Base-by-base conservation (phyloP, 2,888 invertebrate species). In the Pantelozetes paolii region DNA sequence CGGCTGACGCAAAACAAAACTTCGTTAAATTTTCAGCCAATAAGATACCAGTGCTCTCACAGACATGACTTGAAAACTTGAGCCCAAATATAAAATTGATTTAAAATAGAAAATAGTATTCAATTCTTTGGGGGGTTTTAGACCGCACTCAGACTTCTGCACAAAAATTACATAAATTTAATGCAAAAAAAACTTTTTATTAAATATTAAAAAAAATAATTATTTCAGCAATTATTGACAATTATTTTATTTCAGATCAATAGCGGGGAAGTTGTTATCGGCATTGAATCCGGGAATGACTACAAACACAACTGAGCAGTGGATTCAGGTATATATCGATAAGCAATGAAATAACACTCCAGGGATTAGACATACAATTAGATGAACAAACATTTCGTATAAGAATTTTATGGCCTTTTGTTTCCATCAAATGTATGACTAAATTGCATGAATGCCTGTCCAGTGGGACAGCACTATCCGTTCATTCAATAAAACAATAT, bases 311-410 rank as follows among this genome's bases (percentile, higher is more conserved):
- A 23, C 36, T 11, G 6, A n/a, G n/a, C n/a, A 67, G 40, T 67
- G 67, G 67, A 67, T 67, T 67, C 67, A 67, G 67, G 67, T 67
- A 67, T 59, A 59, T 59, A 67, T 40, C 67, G 67, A 67, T 67
- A 36, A 67, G 67, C 67, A 67, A 36, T 20, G 67, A 40, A 40
- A 67, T 20, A 23, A 67, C 40, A 67, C 67, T 67, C 67, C 40
- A 36, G 67, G 67, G 67, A 8, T 8, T 36, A 36, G 11, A 36
- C 40, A 23, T 40, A 23, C 20, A 67, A 40, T 67, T 13, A 15
- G 67, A 36, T 67, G 40, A 67, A 67, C 67, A 67, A 67, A 67
- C 67, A 67, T 36, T 67, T 67, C 40, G 67, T 67, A 40, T 67
- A 18, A 36, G 40, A 40, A 67, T 67, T 67, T 67, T 67, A 67